Base-by-base conservation (phyloP, 2,888 invertebrate genomes). In the Dicyrtomina minuta region DNA sequence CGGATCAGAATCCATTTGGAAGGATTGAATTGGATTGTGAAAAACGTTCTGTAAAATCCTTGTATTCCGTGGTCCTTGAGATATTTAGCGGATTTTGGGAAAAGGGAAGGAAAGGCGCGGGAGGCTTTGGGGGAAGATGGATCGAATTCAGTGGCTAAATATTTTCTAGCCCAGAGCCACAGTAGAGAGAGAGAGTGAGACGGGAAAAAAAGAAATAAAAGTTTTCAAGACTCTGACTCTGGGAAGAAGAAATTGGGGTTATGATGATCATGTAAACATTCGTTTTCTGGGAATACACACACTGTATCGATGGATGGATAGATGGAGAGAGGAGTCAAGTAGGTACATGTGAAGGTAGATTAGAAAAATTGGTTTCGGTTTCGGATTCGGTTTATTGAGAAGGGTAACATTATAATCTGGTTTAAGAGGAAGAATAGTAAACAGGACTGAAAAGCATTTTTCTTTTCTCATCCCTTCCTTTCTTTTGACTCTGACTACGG, bases 21-120 rank as follows among this genome's bases (percentile, higher is more conserved):
- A 26, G 24, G 26, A 26, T 22, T 17, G 55, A 27, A 55, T 55
- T 55, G 55, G 55, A 26, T 55, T 55, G 55, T 8, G 55, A 27
- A 26, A 24, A 55, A 53, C 20, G 26, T 55, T 55, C 15, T n/a
- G n/a, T 55, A 24, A 55, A 26, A 55, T 22, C n/a, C 55, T 55
- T 55, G 3, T 55, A 15, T 55, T 27, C 5, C 26, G 51, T n/a
- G 51, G 51, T 51, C 51, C 51, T 51, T 51, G 51, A 51, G 51
- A 55, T 55, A 24, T 55, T 27, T 55, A 55, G 26, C 55, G 27
- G 55, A 55, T 55, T 55, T 55, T 5, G 24, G 26, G 26, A 26
- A 55, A 26, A 55, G 55, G 3, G 20, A 51, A 20, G 4, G 51
- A 15, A 12, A 46, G 46, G 33, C 3, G 33, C 4, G 33, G 33